A percentile compares a stretch with the other conserved stretches of the same genome.
Evolutionary conservation across 37 sponge, comb jelly and placozoan genomes (phyloP).

Genomic region (Cladorhizidae sp.): DNA sequence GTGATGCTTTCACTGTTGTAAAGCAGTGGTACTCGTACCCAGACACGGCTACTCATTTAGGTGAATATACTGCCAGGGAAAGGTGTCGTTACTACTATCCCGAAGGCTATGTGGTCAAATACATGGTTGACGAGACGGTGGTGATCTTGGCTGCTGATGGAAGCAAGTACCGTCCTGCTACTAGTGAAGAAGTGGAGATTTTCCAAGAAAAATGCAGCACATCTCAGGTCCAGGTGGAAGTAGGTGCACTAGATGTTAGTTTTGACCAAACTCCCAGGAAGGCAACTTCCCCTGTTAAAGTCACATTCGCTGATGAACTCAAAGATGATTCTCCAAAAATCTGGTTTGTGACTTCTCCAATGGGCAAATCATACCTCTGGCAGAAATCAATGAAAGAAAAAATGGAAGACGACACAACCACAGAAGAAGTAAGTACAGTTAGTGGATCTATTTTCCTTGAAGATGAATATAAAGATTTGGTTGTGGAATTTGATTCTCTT

Average conservation of each 20-base stretch:
- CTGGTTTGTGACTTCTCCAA: constrained; percentile 51
- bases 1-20: constrained; percentile 30
- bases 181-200: constrained; percentile 7
- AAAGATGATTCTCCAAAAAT: neutral
- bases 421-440: neutral
- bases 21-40: constrained; percentile 48
- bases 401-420: neutral
- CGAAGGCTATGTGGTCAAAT: constrained; percentile 57
- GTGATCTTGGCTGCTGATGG: constrained; percentile 57
- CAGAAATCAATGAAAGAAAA: neutral
- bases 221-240: neutral
- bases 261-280: neutral
- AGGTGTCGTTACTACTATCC: constrained; percentile 26
- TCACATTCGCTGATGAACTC: constrained; percentile 21
- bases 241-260: neutral
- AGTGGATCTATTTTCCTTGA: neutral
- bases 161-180: constrained; percentile 37
- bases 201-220: neutral
- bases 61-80: constrained; percentile 25
- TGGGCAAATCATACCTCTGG: constrained; percentile 32
- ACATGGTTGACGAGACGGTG: constrained; percentile 32
- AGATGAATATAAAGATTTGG: constrained; percentile 20
- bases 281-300: constrained; percentile 11
- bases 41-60: constrained; percentile 7
- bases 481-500: constrained; percentile 24